These are phyloP conservation scores for Ceratothoa steindachneri DNA, from an alignment of 2,888 invertebrate genomes.

Conservation along the genomic window DNA sequence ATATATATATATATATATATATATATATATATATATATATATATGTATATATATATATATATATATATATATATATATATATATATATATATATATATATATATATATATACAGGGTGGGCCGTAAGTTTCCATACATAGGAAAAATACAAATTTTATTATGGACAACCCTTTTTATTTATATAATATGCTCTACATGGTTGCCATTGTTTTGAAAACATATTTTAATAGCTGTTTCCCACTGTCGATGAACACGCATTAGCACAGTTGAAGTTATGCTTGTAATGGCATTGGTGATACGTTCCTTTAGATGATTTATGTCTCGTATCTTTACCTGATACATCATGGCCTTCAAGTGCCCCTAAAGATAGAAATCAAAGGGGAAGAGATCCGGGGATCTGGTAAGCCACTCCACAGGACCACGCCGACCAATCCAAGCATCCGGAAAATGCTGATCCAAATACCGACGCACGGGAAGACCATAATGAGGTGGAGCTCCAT, in stretches of 20 bases:
- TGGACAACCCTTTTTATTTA: background rate
- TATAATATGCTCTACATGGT: slow-evolving; percentile 5
- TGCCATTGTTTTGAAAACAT: slow-evolving; percentile 6
- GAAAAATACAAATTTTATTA: background rate
- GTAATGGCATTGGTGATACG: background rate
- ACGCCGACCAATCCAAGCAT: slow-evolving; percentile 8
- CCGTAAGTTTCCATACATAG: background rate
- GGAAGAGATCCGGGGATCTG: background rate
- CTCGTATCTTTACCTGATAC: slow-evolving; percentile 9
- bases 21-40: background rate
- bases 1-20: background rate
- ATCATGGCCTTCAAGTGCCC: slow-evolving; percentile 8
- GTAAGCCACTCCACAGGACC: slow-evolving; percentile 2
- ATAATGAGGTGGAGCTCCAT: slow-evolving; percentile 15
- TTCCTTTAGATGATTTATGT: background rate
- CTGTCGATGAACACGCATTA: slow-evolving; percentile 9
- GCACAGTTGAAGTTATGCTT: background rate
- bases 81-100: background rate
- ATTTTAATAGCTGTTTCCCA: slow-evolving; percentile 3
- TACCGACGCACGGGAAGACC: slow-evolving; percentile 9
- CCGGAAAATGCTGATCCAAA: background rate
- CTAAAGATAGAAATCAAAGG: slow-evolving; percentile 7
- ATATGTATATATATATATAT: background rate
- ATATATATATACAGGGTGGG: background rate
- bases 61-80: background rate